Percentiles rank a stretch among this genome's conserved stretches.
phyloP scores from a whole-genome alignment of 2,113 vertebrate species.

The Corapipo altera region DNA sequence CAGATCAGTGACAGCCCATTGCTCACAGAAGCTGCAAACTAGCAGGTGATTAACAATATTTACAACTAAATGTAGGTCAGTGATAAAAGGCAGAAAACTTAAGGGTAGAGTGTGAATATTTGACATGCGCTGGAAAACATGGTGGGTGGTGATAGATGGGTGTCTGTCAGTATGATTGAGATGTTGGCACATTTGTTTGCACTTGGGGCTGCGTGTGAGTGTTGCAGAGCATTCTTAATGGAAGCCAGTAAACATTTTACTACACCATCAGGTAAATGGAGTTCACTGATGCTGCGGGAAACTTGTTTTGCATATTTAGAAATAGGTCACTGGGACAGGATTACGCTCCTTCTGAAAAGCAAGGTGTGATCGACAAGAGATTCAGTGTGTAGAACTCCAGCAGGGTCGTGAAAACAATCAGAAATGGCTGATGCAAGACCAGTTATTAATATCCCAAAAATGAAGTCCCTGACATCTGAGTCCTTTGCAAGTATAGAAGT shows the following conservation, averaged over 20 bases:
- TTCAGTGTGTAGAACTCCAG: not conserved
- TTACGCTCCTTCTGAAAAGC: not conserved
- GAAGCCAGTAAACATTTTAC: conserved; percentile 20
- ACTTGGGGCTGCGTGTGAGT: not conserved
- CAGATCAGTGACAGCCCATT: not conserved
- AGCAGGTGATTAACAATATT: not conserved
- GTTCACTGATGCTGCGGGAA: not conserved
- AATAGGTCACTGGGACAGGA: conserved; percentile 42
- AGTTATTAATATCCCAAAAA: not conserved
- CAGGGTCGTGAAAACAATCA: not conserved
- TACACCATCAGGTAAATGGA: not conserved
- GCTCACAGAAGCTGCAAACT: not conserved
- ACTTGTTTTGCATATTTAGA: conserved; percentile 31
- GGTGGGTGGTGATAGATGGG: not conserved
- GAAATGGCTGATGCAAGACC: not conserved
- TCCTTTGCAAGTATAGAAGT: not conserved
- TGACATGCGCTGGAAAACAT: not conserved
- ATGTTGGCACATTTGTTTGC: not conserved
- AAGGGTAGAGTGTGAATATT: not conserved
- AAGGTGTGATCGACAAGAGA: not conserved
- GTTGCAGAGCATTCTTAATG: not conserved
- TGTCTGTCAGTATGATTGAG: not conserved
- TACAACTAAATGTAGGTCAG: not conserved
- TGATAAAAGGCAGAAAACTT: not conserved
- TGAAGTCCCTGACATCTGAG: not conserved